Conservation (phyloP, 2,113 vertebrate species). For the Arizona elegans region DNA sequence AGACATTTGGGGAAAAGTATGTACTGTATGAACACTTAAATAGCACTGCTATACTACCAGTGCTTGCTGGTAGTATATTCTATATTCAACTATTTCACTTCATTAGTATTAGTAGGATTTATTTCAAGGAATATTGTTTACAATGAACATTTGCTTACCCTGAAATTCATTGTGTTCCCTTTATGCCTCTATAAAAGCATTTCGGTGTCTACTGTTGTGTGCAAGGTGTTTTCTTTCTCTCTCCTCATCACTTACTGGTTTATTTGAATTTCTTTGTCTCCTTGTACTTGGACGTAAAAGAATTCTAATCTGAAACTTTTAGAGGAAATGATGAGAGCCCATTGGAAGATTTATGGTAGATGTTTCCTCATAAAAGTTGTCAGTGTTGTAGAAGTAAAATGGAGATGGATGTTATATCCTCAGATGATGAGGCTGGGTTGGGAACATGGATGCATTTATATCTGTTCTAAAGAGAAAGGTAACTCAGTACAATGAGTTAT, state of each 20-base stretch:
- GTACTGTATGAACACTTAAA: neutral
- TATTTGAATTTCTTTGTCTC: neutral
- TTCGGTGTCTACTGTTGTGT: neutral
- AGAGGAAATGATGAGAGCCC: neutral
- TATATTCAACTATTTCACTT: neutral
- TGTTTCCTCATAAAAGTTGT: neutral
- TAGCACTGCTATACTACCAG: neutral
- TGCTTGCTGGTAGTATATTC: neutral
- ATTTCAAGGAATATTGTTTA: neutral
- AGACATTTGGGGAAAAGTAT: neutral
- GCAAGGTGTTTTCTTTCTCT: neutral
- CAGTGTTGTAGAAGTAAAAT: neutral
- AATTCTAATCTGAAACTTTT: neutral
- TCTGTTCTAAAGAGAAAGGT: neutral
- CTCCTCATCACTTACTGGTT: neutral
- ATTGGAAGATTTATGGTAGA: neutral
- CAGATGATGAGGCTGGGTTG: neutral
- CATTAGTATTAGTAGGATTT: neutral
- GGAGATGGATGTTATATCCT: neutral
- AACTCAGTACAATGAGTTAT: neutral
- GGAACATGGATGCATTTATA: neutral
- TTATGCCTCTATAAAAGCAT: neutral
- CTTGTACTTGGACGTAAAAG: neutral
- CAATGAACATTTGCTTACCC: neutral
- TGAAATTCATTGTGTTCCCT: neutral